phyloP scores from a whole-genome alignment of 2,113 vertebrate species.

The Meriones unguiculatus region DNA sequence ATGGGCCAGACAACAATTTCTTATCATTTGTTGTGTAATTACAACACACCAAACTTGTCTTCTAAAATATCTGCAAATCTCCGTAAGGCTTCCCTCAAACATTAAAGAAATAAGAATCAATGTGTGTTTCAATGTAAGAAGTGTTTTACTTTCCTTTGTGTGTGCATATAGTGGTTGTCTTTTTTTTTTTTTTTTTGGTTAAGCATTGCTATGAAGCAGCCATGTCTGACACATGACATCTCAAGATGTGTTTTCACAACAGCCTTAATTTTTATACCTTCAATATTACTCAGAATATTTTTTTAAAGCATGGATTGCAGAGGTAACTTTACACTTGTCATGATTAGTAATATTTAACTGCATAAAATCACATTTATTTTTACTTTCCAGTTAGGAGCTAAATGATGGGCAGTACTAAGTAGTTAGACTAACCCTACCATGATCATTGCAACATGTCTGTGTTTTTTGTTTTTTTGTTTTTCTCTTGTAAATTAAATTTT shows the following conservation, averaged over 20 bases:
- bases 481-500: slow-evolving; percentile 65
- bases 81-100: slow-evolving; percentile 2
- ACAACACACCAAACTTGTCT: background rate
- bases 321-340: slow-evolving; percentile 71
- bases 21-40: slow-evolving; percentile 30
- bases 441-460: slow-evolving; percentile 67
- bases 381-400: slow-evolving; percentile 66
- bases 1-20: background rate
- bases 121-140: background rate
- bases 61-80: background rate
- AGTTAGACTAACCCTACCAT: slow-evolving; percentile 34
- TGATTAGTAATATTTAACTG: slow-evolving; percentile 76
- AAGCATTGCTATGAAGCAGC: background rate
- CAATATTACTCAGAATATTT: slow-evolving; percentile 55
- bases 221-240: slow-evolving; percentile 60
- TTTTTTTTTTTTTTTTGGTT: slow-evolving; percentile 34
- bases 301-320: slow-evolving; percentile 50
- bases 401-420: slow-evolving; percentile 64
- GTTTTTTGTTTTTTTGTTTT: slow-evolving; percentile 18
- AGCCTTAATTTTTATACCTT: slow-evolving; percentile 60
- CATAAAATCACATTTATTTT: slow-evolving; percentile 67
- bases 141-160: background rate
- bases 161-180: background rate
- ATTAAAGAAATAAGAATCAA: background rate
- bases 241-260: slow-evolving; percentile 70